A percentile compares a stretch with the other conserved stretches of the same genome.
Conservation (phyloP, 2,797 vertebrate genomes). For the Tragopan temminckii region DNA sequence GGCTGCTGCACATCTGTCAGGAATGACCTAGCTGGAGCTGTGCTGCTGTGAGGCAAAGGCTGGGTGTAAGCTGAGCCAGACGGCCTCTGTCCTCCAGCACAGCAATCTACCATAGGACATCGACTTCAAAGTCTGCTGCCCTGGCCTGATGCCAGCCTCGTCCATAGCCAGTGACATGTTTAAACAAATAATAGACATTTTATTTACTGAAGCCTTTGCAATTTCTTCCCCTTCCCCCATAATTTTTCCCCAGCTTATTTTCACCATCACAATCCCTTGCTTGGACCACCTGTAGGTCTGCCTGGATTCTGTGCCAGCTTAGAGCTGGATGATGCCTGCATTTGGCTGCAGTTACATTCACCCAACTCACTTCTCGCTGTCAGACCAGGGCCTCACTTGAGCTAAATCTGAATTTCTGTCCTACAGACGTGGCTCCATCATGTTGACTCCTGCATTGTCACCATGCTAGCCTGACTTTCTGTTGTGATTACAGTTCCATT, state of each 20-base stretch:
- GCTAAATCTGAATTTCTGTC: background rate
- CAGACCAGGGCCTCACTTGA: background rate
- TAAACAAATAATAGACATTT: constrained; percentile 63
- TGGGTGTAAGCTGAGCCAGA: background rate
- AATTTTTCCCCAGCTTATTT: constrained; percentile 5
- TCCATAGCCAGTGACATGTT: constrained; percentile 35
- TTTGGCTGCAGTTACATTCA: background rate
- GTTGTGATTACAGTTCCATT: background rate
- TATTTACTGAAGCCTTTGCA: constrained; percentile 55
- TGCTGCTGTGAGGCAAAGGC: background rate
- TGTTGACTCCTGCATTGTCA: background rate
- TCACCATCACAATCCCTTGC: background rate
- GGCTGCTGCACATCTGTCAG: background rate
- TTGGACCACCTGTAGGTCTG: background rate
- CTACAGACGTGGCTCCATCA: background rate
- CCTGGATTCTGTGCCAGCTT: background rate
- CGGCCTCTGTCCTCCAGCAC: background rate
- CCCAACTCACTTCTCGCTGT: background rate
- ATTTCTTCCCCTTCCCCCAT: background rate
- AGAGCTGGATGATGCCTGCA: background rate
- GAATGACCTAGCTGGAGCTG: background rate
- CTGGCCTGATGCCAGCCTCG: constrained; percentile 47
- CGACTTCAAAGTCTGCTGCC: constrained; percentile 30
- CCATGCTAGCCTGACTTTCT: background rate
- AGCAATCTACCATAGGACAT: background rate